Base-by-base conservation (phyloP, 2,113 vertebrate genomes). In the Nothocercus julius region DNA sequence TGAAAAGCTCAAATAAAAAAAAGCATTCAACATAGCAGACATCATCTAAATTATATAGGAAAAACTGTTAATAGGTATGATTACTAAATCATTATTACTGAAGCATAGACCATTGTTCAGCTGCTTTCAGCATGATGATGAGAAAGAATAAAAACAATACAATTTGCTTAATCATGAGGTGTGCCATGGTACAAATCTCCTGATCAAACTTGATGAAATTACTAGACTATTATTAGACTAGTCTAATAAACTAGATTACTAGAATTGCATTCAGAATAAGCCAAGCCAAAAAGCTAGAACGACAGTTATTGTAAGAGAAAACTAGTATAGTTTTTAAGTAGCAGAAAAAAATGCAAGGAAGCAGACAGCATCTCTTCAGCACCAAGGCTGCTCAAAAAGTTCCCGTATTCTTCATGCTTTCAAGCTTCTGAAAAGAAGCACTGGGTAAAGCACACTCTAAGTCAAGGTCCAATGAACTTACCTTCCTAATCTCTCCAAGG, bases 401-500 rank as follows among this genome's bases (percentile, higher is more conserved):
- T 66, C 49, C 85, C 59, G 54, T 7, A 77, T 34, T 0, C 49
- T 54, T 74, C n/a, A 90, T 24, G 6, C 74, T 28, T 45, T 85
- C 42, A 82, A 54, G 63, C 17, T 88, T 88, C 36, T 42, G 74
- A 19, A 70, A 86, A 56, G 30, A 30, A 62, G 19, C 19, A 58
- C 20, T 58, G 16, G 27, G 19, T 34, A 87, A 85, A 85, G 45
- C 9, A 58, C 2, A n/a, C 28, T 28, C 3, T 32, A 45, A 59
- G 42, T 17, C 21, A 92, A 95, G 67, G 13, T 8, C 49, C 63
- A 91, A 32, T 19, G 27, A 68, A 94, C 90, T 67, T 97, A 99
- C 99, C 99, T 99, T 98, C 94, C 98, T 98, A 80, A 95, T 98
- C 92, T 99, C 98, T 66, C 98, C 99, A 62, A 97, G 95, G 51